Conservation (phyloP, 2,888 invertebrate species). For the Sepiola atlantica region DNA sequence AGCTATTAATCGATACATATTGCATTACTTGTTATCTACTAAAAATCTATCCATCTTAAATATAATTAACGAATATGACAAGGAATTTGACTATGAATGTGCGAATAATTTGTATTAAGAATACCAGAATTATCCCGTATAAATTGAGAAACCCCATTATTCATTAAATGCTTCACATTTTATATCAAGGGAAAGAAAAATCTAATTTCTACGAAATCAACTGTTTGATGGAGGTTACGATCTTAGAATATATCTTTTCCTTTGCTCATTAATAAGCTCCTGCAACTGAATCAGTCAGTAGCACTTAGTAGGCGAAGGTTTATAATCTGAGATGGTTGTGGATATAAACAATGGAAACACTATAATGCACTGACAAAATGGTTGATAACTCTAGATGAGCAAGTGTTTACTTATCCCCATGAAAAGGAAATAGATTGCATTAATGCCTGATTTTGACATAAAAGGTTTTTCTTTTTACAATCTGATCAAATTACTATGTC, state of each 20-base stretch:
- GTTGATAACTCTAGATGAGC: background rate
- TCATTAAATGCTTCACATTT: background rate
- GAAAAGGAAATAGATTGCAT: slow-evolving; percentile 19
- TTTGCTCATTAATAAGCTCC: background rate
- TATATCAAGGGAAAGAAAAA: background rate
- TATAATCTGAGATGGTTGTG: background rate
- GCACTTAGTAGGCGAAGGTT: background rate
- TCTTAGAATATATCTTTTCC: background rate
- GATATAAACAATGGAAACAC: background rate
- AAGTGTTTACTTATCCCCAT: background rate
- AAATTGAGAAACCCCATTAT: background rate
- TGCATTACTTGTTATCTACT: background rate
- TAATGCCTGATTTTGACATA: background rate
- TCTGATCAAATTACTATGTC: slow-evolving; percentile 12
- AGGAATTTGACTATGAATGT: background rate
- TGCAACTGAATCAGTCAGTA: background rate
- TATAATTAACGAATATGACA: background rate
- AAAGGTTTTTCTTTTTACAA: background rate
- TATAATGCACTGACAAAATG: background rate
- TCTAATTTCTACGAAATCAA: background rate
- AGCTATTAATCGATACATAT: background rate
- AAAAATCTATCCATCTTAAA: background rate
- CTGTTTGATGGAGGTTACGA: background rate
- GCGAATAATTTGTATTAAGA: background rate
- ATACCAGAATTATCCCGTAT: background rate